A percentile compares a stretch with the other conserved stretches of the same genome.
Evolutionary conservation across 2,113 vertebrate species (phyloP).

Genomic region (Calcarius ornatus): DNA sequence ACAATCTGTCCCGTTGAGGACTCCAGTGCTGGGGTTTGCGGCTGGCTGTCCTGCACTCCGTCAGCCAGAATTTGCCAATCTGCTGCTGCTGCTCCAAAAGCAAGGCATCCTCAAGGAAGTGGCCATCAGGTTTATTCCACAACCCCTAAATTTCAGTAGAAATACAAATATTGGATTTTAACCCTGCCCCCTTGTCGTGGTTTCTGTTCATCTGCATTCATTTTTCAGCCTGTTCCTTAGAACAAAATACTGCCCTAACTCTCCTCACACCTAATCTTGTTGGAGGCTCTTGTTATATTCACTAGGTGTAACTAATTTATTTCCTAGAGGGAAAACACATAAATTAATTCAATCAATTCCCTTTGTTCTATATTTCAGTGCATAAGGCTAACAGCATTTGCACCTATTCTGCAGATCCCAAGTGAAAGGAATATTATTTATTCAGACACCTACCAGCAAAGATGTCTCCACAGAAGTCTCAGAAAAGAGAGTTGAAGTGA

Average conservation of each 20-base stretch:
- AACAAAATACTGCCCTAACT: not conserved
- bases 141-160: not conserved
- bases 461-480: not conserved
- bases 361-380: rapidly evolving
- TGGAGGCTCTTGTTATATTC: not conserved
- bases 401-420: not conserved
- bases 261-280: not conserved
- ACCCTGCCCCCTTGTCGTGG: not conserved
- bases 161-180: not conserved
- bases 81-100: not conserved
- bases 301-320: not conserved
- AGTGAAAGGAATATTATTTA: not conserved
- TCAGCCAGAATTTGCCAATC: not conserved
- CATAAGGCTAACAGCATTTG: not conserved
- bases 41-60: not conserved
- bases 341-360: not conserved
- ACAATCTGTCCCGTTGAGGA: not conserved
- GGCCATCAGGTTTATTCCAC: not conserved
- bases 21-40: not conserved
- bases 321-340: not conserved
- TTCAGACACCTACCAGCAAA: not conserved
- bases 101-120: not conserved
- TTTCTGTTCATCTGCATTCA: not conserved
- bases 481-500: not conserved
- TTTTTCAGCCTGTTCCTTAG: not conserved